Base-by-base conservation (phyloP, 2,113 vertebrate species). In the Cebus imitator region DNA sequence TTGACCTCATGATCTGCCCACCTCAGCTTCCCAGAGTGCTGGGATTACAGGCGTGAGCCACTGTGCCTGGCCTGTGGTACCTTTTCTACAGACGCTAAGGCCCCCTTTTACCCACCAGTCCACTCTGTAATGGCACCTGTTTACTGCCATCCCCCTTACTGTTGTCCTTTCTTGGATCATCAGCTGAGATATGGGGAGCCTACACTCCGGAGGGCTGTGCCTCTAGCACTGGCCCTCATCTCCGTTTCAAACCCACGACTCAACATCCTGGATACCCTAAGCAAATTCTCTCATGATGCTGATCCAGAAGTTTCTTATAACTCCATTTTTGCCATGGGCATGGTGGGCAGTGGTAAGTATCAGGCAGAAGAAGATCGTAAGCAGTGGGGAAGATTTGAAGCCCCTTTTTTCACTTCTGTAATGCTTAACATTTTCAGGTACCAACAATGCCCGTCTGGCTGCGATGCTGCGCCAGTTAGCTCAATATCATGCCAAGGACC, bases 241-340 rank as follows among this genome's bases (percentile, higher is more conserved):
- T 99, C 99, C 0, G 99, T 99, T 96, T 99, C 99, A 90, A 99
- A 99, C 96, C 99, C 99, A 3, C 99, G 99, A 35, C 98, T 99
- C 95, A 99, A 99, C 98, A 99, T 99, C 97, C 98, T 99, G 0
- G 99, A 99, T 98, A 99, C 99, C 0, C 99, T 99, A 90, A 99
- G 99, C 99, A 99, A 99, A 98, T 99, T 99, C 97, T 99, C 99
- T 81, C 99, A 99, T 0, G 99, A 99, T 0, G 99, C 99, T 68
- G 99, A 99, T 96, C 99, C 99, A 0, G 99, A 99, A 97, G 99
- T 99, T 61, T 99, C 99, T 8, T 99, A 99, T 98, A 99, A 99
- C 97, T 99, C 99, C 92, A 99, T 99, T 97, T 99, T 99, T 95
- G 99, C 99, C 96, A 99, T 99, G 99, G 99, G 99, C 98, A 99